phyloP scores from a whole-genome alignment of 2,888 invertebrate species.

The Polyommatus iphigenia region DNA sequence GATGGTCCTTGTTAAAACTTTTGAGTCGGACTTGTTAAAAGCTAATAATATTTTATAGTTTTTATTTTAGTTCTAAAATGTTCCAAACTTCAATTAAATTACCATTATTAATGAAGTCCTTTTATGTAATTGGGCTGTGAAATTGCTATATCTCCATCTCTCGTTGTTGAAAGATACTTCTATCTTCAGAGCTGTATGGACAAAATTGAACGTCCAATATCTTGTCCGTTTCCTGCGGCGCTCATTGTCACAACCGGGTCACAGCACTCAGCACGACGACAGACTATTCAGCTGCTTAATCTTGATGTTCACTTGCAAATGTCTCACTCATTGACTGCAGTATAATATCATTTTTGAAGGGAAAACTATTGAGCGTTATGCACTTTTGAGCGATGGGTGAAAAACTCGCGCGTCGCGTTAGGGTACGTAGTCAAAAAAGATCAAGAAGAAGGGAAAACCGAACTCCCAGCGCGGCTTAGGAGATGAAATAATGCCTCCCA shows the following conservation, averaged over 20 bases:
- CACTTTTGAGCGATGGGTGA: too few species aligned
- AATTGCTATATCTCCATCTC: not conserved
- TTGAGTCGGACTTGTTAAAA: not conserved
- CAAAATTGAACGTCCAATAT: constrained; percentile 9
- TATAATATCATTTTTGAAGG: not conserved
- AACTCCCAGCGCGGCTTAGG: too few species aligned
- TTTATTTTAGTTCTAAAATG: too few species aligned
- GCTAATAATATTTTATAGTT: too few species aligned
- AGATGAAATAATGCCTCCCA: too few species aligned
- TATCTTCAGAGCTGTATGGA: not conserved
- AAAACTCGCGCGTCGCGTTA: too few species aligned
- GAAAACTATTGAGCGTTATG: too few species aligned
- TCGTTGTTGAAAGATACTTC: not conserved
- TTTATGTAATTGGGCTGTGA: too few species aligned
- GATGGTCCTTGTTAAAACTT: not conserved
- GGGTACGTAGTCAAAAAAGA: too few species aligned
- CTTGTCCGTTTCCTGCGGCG: not conserved
- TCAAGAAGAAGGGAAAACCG: too few species aligned
- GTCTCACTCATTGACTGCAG: not conserved
- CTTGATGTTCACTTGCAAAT: constrained; percentile 1
- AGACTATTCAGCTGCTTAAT: not conserved
- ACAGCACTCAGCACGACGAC: not conserved
- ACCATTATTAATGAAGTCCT: too few species aligned
- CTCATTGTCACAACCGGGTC: constrained; percentile 12
- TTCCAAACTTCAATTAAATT: too few species aligned